Evolutionary conservation across 2,113 vertebrate species (phyloP).

Genomic region (Fregetta grallaria): DNA sequence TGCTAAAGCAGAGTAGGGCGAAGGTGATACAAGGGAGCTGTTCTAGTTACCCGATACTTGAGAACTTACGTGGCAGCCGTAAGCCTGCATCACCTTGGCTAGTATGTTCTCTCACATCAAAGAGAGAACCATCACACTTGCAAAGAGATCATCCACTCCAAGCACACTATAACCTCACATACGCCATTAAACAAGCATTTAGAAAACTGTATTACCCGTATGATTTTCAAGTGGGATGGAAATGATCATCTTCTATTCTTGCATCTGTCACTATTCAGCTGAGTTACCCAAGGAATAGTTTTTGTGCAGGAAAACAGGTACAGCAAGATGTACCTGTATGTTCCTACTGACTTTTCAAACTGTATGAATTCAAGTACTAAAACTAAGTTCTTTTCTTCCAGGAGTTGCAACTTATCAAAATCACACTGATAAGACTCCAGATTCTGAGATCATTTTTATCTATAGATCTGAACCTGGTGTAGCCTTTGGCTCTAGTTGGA

Average conservation of each 20-base stretch:
- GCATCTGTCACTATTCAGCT: neutral
- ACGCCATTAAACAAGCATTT: neutral
- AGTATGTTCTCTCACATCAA: neutral
- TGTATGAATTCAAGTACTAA: neutral
- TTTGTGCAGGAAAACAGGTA: neutral
- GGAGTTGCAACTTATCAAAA: neutral
- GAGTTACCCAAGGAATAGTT: fast-evolving
- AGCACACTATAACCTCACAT: neutral
- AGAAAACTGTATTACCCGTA: neutral
- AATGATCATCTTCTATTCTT: neutral
- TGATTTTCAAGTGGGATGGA: neutral
- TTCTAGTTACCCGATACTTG: neutral
- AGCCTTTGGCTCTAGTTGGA: neutral
- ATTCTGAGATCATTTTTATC: neutral
- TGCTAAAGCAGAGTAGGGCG: neutral
- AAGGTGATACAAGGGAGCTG: neutral
- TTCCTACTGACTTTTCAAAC: neutral
- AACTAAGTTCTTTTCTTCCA: neutral
- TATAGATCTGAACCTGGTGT: neutral
- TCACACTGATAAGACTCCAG: neutral
- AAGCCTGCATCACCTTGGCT: neutral
- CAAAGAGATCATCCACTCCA: neutral
- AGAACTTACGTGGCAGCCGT: neutral
- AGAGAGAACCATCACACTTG: neutral
- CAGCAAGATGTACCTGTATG: neutral